Evolutionary conservation across 1,140 invertebrate genomes (phyloP).

Genomic region (Neoseiulus cucumeris): DNA sequence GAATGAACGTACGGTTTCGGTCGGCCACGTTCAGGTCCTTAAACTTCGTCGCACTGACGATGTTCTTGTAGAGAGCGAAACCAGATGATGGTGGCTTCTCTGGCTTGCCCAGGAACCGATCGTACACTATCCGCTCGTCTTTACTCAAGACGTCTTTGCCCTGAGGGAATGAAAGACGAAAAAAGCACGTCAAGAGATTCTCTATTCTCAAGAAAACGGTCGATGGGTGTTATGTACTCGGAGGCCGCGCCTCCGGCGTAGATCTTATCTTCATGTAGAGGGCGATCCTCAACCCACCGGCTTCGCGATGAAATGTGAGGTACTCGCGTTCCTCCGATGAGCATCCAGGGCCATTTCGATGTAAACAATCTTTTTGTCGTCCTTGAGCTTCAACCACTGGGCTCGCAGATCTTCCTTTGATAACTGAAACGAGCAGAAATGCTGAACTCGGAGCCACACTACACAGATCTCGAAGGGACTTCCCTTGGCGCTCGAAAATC

Average conservation of each 20-base stretch:
- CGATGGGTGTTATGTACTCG: not conserved
- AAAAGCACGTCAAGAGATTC: no score
- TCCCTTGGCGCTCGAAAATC: no score
- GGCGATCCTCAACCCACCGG: not conserved
- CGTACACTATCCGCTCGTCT: not conserved
- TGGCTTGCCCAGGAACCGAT: slow-evolving; percentile 8
- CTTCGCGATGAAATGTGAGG: not conserved
- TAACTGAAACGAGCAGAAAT: not conserved
- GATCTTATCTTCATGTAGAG: not conserved
- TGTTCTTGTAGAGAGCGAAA: not conserved
- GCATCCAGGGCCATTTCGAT: not conserved
- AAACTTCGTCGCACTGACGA: not conserved
- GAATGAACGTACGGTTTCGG: not conserved
- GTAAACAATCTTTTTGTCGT: not conserved
- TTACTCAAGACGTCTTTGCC: not conserved
- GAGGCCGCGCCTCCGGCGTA: not conserved
- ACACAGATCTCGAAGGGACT: no score
- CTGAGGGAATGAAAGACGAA: not conserved
- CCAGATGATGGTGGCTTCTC: not conserved
- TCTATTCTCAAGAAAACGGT: no score
- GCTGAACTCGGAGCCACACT: not conserved
- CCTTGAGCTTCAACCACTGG: not conserved
- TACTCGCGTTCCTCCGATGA: not conserved
- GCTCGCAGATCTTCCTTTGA: not conserved
- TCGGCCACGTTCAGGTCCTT: not conserved